phyloP scores from a whole-genome alignment of 2,797 vertebrate species.

The Danio aesculapii region DNA sequence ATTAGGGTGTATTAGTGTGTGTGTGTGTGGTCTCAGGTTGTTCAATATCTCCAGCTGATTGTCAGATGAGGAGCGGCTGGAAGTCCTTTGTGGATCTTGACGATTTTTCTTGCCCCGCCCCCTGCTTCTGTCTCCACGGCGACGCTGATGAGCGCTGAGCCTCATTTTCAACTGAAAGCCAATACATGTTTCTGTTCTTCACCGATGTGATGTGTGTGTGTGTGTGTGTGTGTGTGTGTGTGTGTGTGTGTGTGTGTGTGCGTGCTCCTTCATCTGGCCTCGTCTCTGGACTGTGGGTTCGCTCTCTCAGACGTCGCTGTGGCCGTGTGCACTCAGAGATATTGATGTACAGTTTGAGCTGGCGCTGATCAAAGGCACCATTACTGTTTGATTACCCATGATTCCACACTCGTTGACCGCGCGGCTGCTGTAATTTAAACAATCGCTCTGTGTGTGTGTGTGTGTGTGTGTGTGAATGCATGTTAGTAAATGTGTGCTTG shows the following conservation, averaged over 20 bases:
- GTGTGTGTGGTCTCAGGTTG: conserved; percentile 46
- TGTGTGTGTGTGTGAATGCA: background rate
- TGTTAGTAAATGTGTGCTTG: too few species aligned
- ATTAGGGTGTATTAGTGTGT: too few species aligned
- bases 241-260: too few species aligned
- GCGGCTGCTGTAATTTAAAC: conserved; percentile 46
- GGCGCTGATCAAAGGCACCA: conserved; percentile 12
- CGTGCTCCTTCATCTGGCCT: conserved; percentile 12
- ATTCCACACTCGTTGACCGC: conserved; percentile 51
- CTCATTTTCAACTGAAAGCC: conserved; percentile 55
- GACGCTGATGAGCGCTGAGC: conserved; percentile 69
- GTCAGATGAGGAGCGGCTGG: conserved; percentile 71
- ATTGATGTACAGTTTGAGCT: conserved; percentile 33
- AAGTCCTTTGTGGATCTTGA: conserved; percentile 73
- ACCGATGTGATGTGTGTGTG: background rate
- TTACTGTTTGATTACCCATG: conserved; percentile 29
- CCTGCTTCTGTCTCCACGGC: conserved; percentile 56
- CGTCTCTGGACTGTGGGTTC: background rate
- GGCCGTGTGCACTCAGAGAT: background rate
- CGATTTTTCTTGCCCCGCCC: conserved; percentile 59
- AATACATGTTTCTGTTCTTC: background rate
- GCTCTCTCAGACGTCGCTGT: too few species aligned
- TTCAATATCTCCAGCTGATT: conserved; percentile 73
- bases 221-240: background rate
- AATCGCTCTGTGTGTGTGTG: conserved; percentile 27